Evolutionary conservation across 2,113 vertebrate species (phyloP).

Genomic region (Cyanoramphus novaezelandiae): DNA sequence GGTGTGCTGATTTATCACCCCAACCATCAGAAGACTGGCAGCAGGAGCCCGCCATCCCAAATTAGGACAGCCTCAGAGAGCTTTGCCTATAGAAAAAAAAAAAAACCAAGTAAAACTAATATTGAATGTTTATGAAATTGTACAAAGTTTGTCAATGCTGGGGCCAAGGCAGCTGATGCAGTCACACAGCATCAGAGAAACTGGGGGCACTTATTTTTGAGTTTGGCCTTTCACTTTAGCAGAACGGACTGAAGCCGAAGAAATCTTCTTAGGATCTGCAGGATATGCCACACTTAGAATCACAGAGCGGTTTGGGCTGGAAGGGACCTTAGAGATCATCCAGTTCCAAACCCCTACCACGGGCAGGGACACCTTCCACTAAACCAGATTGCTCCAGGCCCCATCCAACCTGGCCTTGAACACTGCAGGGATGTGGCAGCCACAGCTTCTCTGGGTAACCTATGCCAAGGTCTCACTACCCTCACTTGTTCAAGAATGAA

Average conservation of each 20-base stretch:
- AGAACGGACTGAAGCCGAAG: background rate
- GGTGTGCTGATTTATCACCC: background rate
- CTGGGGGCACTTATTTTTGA: background rate
- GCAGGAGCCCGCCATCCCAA: background rate
- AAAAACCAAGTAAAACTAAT: background rate
- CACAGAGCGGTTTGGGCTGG: background rate
- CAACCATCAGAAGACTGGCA: background rate
- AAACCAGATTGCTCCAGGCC: background rate
- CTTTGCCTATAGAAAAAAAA: background rate
- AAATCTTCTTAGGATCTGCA: background rate
- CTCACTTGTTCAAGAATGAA: background rate
- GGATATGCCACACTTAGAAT: background rate
- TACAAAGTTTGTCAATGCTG: background rate
- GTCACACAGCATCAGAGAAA: background rate
- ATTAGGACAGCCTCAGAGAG: background rate
- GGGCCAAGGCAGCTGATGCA: background rate
- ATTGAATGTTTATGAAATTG: background rate
- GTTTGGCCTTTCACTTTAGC: background rate
- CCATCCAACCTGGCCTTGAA: background rate
- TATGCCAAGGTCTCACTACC: background rate
- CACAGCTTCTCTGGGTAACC: background rate
- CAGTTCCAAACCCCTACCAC: background rate
- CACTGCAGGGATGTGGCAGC: background rate
- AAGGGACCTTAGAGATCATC: background rate
- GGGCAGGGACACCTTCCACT: background rate